Evolutionary conservation across 2,113 vertebrate genomes (phyloP), one percentile per base, ranked within the genome.

Genomic region (Cryptotis parvus): DNA sequence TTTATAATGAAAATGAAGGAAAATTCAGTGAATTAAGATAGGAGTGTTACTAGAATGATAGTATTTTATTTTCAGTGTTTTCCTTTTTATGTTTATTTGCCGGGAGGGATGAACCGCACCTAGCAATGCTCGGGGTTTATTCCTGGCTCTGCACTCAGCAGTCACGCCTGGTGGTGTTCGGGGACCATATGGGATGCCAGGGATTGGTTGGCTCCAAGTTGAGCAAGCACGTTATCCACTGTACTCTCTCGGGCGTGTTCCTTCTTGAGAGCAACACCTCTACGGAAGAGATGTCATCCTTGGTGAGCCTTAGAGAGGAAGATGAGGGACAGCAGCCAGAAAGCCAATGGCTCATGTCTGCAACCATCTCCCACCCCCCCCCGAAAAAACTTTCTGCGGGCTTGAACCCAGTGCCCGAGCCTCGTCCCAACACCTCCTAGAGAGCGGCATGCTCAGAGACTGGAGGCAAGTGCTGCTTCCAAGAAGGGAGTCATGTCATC

Each of bases 391-490:
- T 84, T 84, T 86, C 14, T 10, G 45, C 61, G 81, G 70, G 45
- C 61, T 84, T 92, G 84, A 91, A 82, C 37, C 49, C 31, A 76
- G 43, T 6, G 49, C 37, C 55, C 55, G 65, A 66, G 78, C 37
- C 43, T 35, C 10, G 52, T 91, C 66, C 58, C 66, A 29, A 81
- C 82, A 82, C 24, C 83, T 92, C 81, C 91, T 89, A 73, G 72
- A 95, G 87, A 82, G 84, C 27, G 74, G n/a, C 89, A 61, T n/a
- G 39, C 8, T 79, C 76, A 41, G 43, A 72, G 82, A 81, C 66
- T 79, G 27, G 52, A 93, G 81, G 83, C 89, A 88, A 89, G 81
- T 89, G 65, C 2, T 75, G 31, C 82, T 95, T 84, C 49, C 66
- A 89, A 75, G 76, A 83, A 92, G 14, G 77, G 77, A 90, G 77